Evolutionary conservation across 1,140 invertebrate genomes (phyloP), one percentile per base, ranked within the genome.

Genomic region (Lucilia cuprina): DNA sequence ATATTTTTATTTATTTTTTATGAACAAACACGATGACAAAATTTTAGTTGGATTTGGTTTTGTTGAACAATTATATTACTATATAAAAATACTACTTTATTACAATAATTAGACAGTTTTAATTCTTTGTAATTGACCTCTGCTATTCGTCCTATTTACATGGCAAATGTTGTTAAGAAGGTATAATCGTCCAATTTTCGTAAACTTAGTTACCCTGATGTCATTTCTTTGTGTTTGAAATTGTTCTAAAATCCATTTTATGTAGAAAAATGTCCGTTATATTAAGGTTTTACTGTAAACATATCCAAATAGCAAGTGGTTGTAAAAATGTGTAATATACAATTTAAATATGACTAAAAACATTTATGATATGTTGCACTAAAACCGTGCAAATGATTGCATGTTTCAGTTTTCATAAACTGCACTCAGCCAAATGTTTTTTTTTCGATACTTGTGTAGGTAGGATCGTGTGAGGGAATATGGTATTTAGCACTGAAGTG

Each of bases 331-430:
- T 70, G 65, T 70, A 70, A 70, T n/a, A 25, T 70, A 21, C 65
- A 70, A 70, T 70, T 70, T 70, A 21, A 70, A 70, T 70, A 25
- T 21, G 65, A 70, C 21, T n/a, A 70, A 70, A 70, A 70, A 70
- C 65, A 70, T 70, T 70, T 70, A 70, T 70, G 19, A 21, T 70
- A 70, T 70, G 65, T 70, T 70, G 19, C 65, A 70, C 19, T 21
- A 70, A 70, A 70, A 70, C 19, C 65, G 65, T 70, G 65, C 65
- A 70, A 21, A 7, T 70, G 21, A 70, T 70, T 70, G 19, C 65
- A 70, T 70, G 21, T 70, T 70, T 19, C 19, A 19, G 19, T 9
- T 70, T 19, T 70, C 21, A 25, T 19, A 21, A 70, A 70, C 19
- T 21, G 65, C 19, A 21, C 65, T 70, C 10, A 21, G 17, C 8